These are phyloP conservation scores for Ictidomys tridecemlineatus DNA, from an alignment of 2,113 vertebrate species.

Conservation along the genomic window DNA sequence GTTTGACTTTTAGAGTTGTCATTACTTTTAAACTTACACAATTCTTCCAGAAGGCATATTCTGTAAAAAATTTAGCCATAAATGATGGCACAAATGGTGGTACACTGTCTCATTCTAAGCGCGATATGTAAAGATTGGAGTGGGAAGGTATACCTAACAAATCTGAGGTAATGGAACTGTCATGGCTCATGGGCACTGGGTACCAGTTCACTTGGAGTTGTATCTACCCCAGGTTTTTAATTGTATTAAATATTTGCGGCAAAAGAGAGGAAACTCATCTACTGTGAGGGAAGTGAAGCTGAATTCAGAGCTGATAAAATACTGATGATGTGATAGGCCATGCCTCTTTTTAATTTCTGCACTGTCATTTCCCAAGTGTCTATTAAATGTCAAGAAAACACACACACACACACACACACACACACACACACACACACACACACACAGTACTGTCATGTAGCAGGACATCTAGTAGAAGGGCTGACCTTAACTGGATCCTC, in stretches of 20 bases:
- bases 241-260: background rate
- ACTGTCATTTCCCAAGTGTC: background rate
- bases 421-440: background rate
- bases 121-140: background rate
- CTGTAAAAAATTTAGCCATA: background rate
- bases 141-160: background rate
- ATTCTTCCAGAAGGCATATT: background rate
- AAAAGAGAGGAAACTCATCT: background rate
- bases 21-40: background rate
- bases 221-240: background rate
- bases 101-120: background rate
- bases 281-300: background rate
- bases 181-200: too few species aligned
- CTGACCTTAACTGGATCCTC: background rate
- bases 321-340: background rate
- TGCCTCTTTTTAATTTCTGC: background rate
- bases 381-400: conserved; percentile 6
- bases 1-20: background rate
- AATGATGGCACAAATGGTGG: background rate
- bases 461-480: background rate
- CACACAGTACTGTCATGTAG: background rate
- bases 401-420: background rate
- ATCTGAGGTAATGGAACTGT: background rate
- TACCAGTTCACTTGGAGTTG: background rate
- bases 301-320: background rate